Evolutionary conservation across 1,140 invertebrate species (phyloP).

Genomic region (Anoplophora glabripennis): DNA sequence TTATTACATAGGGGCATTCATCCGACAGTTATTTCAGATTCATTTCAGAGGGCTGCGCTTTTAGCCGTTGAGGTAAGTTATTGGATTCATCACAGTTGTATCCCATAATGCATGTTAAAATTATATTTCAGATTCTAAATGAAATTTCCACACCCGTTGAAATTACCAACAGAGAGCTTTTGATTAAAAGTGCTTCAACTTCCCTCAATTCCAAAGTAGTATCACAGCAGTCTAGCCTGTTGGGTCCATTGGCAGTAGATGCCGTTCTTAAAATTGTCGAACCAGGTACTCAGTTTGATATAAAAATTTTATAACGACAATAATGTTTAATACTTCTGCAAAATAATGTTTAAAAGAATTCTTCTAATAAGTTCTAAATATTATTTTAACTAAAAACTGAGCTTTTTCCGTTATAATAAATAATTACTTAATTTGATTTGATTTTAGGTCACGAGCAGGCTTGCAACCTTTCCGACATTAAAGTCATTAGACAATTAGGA

Average conservation of each 20-base stretch:
- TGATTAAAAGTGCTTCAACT: constrained; percentile 94
- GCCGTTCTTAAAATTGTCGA: constrained; percentile 84
- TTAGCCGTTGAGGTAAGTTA: constrained; percentile 71
- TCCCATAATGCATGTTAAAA: too few species aligned
- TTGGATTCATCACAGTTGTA: background rate
- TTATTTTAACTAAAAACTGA: too few species aligned
- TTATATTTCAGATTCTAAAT: constrained; percentile 64
- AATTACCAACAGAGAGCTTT: constrained; percentile 79
- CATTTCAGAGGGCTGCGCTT: constrained; percentile 87
- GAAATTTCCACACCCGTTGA: constrained; percentile 86
- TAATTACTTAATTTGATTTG: too few species aligned
- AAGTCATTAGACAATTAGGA: constrained; percentile 93
- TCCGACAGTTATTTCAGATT: constrained; percentile 95
- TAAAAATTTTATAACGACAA: background rate
- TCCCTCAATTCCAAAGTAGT: constrained; percentile 99
- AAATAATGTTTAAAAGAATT: too few species aligned
- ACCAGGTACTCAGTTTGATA: constrained; percentile 40
- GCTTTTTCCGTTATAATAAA: too few species aligned
- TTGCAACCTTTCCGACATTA: constrained; percentile 83
- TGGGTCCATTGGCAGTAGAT: constrained; percentile 96
- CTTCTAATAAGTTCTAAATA: too few species aligned
- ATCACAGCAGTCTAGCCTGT: constrained; percentile 91
- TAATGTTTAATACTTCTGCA: too few species aligned
- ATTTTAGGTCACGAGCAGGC: constrained; percentile 55
- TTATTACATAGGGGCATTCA: constrained; percentile 93